phyloP scores from a whole-genome alignment of 30 jellyfish, hydroid and myxozoan genomes.

The Cassiopea xamachana region DNA sequence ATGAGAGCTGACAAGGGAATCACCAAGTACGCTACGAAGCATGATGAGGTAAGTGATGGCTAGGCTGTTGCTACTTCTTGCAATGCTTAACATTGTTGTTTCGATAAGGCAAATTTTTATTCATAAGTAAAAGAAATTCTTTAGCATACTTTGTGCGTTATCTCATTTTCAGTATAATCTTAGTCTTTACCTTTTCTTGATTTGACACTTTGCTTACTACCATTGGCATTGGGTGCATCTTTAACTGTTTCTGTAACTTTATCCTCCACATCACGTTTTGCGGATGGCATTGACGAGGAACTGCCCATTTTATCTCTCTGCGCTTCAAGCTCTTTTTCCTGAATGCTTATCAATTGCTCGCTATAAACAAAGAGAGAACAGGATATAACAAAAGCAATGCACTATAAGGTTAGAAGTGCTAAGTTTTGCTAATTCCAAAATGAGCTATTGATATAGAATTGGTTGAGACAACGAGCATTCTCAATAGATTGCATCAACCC shows the following conservation, averaged over 20 bases:
- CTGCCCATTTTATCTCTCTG: conserved; percentile 50
- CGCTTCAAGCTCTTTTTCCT: conserved; percentile 19
- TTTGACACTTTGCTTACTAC: conserved; percentile 63
- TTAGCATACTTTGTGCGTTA: neutral
- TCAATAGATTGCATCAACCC: no score
- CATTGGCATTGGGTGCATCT: conserved; percentile 25
- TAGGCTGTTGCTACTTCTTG: no score
- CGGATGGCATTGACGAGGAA: conserved; percentile 44
- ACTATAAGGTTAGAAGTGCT: neutral
- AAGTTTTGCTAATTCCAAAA: no score
- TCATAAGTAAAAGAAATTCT: neutral
- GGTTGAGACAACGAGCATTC: no score
- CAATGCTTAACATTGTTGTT: no score
- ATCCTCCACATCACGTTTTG: neutral
- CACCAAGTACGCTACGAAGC: no score
- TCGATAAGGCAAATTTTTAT: neutral
- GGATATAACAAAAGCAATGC: neutral
- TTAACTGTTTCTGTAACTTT: neutral
- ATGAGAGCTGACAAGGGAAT: no score
- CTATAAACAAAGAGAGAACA: conserved; percentile 2
- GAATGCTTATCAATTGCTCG: conserved; percentile 21
- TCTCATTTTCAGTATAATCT: neutral
- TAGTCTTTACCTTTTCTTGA: conserved; percentile 55
- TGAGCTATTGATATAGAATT: no score
- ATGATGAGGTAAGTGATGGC: no score